Percentiles rank a stretch among this genome's conserved stretches.
Conservation (phyloP, 1,140 invertebrate species). For the Helicoverpa zea region DNA sequence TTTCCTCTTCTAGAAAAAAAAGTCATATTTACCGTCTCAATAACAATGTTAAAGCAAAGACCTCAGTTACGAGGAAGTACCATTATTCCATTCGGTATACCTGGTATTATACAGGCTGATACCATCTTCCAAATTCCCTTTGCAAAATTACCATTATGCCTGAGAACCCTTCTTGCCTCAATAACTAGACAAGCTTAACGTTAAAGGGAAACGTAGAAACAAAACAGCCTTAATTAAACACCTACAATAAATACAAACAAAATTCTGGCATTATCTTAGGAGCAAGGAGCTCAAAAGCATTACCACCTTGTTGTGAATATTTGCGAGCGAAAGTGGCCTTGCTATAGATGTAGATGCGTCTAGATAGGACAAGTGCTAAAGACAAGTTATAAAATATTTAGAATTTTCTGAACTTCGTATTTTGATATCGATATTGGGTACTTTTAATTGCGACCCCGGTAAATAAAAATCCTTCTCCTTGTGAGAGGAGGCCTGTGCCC, state of each 20-base stretch:
- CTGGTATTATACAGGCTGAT: background rate
- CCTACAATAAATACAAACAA: conserved; percentile 37
- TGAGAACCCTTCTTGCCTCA: conserved; percentile 15
- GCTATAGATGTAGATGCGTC: too few relatives aligned
- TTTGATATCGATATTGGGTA: too few relatives aligned
- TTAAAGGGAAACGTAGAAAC: background rate
- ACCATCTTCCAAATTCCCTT: conserved; percentile 22
- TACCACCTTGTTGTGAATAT: conserved; percentile 35
- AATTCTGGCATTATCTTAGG: conserved; percentile 31
- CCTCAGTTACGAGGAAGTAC: background rate
- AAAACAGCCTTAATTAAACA: conserved; percentile 44
- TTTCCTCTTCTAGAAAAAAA: too few relatives aligned
- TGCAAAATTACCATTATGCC: conserved; percentile 18
- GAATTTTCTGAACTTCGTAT: too few relatives aligned
- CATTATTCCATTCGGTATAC: conserved; percentile 18
- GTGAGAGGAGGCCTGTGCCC: too few relatives aligned
- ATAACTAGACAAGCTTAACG: conserved; percentile 36
- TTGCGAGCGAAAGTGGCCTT: conserved; percentile 37
- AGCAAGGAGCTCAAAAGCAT: conserved; percentile 17
- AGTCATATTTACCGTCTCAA: too few relatives aligned
- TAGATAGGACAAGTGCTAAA: too few relatives aligned
- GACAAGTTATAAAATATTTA: too few relatives aligned
- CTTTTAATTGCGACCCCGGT: too few relatives aligned
- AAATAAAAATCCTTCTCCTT: too few relatives aligned
- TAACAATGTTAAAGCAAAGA: background rate